These are phyloP conservation scores for Chesias legatella DNA, from an alignment of 2,888 invertebrate species.

Conservation along the genomic window DNA sequence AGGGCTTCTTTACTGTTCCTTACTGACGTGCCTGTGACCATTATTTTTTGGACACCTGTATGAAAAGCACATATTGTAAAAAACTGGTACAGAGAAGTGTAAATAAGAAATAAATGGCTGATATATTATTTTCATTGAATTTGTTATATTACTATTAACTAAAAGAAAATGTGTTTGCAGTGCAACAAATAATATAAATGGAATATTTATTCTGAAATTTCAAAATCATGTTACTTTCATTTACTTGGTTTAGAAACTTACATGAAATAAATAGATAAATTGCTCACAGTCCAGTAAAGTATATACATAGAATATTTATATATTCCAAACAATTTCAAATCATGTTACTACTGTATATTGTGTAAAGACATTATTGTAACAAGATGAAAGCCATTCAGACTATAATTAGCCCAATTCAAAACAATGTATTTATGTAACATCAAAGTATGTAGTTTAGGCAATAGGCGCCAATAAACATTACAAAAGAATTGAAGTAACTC, in stretches of 20 bases:
- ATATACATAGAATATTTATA: conserved; percentile 6
- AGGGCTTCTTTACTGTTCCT: conserved; percentile 94
- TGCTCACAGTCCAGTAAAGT: neutral
- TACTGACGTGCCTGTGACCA: conserved; percentile 95
- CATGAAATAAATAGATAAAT: neutral
- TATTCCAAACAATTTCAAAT: neutral
- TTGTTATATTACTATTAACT: no score
- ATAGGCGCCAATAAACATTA: conserved; percentile 1
- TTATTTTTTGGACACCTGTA: conserved; percentile 94
- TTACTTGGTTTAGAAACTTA: no score
- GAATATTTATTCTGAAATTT: no score
- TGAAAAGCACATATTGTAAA: no score
- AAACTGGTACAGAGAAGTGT: no score
- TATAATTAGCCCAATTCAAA: conserved; percentile 4
- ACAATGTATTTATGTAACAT: conserved; percentile 13
- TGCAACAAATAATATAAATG: no score
- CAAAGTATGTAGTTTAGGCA: conserved; percentile 1
- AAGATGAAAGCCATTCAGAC: conserved; percentile 1
- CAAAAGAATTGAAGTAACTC: conserved; percentile 7
- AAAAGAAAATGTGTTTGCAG: no score
- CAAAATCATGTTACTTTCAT: no score
- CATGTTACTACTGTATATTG: conserved; percentile 12
- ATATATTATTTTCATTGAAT: no score
- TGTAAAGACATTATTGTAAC: conserved; percentile 10
- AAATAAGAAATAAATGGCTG: no score